These are phyloP conservation scores for Scaptomyza parva DNA, from an alignment of 2,888 invertebrate genomes.

Conservation along the genomic window DNA sequence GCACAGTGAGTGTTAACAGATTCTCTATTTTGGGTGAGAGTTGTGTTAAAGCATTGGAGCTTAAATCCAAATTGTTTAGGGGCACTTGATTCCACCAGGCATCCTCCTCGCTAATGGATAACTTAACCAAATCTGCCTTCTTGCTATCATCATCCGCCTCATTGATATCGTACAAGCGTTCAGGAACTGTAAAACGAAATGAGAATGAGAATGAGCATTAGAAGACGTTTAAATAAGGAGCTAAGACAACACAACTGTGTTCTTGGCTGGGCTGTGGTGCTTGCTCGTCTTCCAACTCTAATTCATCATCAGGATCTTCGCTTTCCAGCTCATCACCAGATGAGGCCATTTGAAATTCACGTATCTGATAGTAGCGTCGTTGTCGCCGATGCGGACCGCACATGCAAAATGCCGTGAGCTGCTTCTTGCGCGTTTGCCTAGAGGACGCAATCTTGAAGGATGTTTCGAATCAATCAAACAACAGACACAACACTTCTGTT, in stretches of 20 bases:
- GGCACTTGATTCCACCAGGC: slow-evolving; percentile 95
- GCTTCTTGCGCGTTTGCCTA: slow-evolving; percentile 70
- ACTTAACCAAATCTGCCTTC: slow-evolving; percentile 86
- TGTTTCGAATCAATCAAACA: slow-evolving; percentile 9
- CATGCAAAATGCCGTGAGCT: slow-evolving; percentile 81
- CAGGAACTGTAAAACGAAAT: slow-evolving; percentile 87
- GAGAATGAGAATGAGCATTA: slow-evolving; percentile 7
- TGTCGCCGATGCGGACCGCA: slow-evolving; percentile 82
- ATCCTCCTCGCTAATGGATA: slow-evolving; percentile 86
- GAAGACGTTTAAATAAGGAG: not conserved
- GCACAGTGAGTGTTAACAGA: slow-evolving; percentile 88
- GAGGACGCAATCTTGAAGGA: slow-evolving; percentile 83
- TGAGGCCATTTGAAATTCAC: slow-evolving; percentile 79
- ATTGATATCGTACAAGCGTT: slow-evolving; percentile 90
- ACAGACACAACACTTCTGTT: slow-evolving; percentile 40
- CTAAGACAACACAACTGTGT: slow-evolving; percentile 48
- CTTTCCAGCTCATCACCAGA: slow-evolving; percentile 78
- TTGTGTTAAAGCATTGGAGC: slow-evolving; percentile 89
- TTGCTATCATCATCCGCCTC: slow-evolving; percentile 87
- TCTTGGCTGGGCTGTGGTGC: slow-evolving; percentile 32
- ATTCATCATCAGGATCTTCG: slow-evolving; percentile 77
- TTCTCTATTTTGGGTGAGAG: slow-evolving; percentile 89
- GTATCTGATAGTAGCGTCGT: slow-evolving; percentile 80
- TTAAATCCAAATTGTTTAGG: slow-evolving; percentile 91
- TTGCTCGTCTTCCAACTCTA: slow-evolving; percentile 56